These are phyloP conservation scores for Myoxocephalus aenaeus DNA, from an alignment of 2,797 vertebrate genomes.

Conservation along the genomic window DNA sequence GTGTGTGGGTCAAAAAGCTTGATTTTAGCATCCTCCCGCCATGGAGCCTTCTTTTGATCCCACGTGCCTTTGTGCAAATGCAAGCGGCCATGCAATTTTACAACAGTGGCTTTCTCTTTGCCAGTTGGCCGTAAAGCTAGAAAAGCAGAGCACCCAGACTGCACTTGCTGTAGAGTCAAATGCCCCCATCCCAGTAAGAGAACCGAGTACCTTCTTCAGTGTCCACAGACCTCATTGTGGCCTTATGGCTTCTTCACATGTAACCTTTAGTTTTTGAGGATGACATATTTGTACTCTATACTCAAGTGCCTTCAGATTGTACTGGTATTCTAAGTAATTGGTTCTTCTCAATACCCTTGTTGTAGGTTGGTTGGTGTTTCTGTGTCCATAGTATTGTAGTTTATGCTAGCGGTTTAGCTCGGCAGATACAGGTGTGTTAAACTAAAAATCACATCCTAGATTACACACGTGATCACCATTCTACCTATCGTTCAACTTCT, in stretches of 20 bases:
- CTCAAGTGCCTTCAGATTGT: slow-evolving; percentile 2
- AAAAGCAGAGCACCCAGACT: not conserved
- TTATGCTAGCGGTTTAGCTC: not conserved
- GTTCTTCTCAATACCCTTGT: not conserved
- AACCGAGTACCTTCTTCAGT: not conserved
- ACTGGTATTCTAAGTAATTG: not conserved
- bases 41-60: not conserved
- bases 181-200: not conserved
- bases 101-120: slow-evolving; percentile 10
- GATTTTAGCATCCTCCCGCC: not conserved
- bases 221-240: not conserved
- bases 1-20: not conserved
- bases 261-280: not conserved
- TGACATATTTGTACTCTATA: not conserved
- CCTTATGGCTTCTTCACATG: not conserved
- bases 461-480: not conserved
- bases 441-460: not conserved
- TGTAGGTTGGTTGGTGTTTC: not conserved
- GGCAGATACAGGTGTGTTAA: not conserved
- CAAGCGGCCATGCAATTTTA: slow-evolving; percentile 1
- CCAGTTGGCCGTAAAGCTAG: not conserved
- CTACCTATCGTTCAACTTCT: not conserved
- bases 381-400: not conserved
- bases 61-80: slow-evolving; percentile 11
- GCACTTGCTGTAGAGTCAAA: not conserved